Percentiles rank a stretch among this genome's conserved stretches.
These are phyloP conservation scores for Sebastiscus albofasciatus DNA, from an alignment of 2,797 vertebrate species.

Conservation along the genomic window DNA sequence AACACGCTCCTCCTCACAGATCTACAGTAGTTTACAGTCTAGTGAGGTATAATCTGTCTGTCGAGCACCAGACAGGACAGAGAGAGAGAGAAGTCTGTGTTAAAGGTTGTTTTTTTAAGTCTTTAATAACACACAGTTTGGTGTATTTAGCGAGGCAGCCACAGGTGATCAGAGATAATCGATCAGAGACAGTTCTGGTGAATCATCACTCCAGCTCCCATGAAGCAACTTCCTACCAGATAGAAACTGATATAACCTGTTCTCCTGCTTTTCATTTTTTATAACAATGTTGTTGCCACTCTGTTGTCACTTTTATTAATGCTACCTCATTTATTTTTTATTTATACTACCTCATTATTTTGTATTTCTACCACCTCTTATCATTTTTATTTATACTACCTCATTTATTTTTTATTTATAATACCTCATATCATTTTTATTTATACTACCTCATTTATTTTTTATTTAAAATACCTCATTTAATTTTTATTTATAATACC, in stretches of 20 bases:
- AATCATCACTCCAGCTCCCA: conserved; percentile 19
- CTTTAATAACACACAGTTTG: neutral
- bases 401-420: too few relatives aligned
- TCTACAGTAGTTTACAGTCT: conserved; percentile 19
- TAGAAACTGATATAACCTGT: accelerated
- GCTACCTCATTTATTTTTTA: too few relatives aligned
- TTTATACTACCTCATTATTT: too few relatives aligned
- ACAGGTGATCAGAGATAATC: conserved; percentile 68
- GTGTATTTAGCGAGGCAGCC: conserved; percentile 21
- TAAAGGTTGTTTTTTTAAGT: neutral
- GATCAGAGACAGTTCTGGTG: conserved; percentile 20
- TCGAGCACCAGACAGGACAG: neutral
- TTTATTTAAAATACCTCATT: too few relatives aligned
- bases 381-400: too few relatives aligned
- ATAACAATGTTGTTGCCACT: neutral
- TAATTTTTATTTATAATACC: too few relatives aligned
- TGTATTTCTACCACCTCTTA: too few relatives aligned
- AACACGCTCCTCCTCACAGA: conserved; percentile 18
- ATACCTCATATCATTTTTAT: too few relatives aligned
- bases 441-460: too few relatives aligned
- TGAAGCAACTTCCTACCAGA: neutral
- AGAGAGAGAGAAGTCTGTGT: accelerated
- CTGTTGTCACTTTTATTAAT: neutral
- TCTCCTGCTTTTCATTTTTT: neutral
- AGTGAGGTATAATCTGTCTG: neutral